A percentile compares a stretch with the other conserved stretches of the same genome.
phyloP scores from a whole-genome alignment of 2,797 vertebrate genomes.

The Heteromormyrus szaboi region DNA sequence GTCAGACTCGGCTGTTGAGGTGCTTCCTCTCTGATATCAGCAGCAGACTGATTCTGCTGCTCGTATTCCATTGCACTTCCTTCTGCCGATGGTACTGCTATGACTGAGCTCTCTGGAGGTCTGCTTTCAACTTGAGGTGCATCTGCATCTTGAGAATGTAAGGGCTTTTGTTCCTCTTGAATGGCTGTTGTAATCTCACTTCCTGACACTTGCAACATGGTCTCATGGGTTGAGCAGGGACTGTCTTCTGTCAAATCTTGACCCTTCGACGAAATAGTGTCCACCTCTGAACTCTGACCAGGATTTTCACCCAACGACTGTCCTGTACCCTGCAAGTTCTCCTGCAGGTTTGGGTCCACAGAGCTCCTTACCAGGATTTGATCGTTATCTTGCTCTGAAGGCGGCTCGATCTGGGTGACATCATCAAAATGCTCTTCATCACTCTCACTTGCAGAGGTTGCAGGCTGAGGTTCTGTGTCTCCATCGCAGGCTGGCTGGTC shows the following conservation, averaged over 20 bases:
- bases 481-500: neutral
- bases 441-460: neutral
- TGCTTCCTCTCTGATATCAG: neutral
- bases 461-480: neutral
- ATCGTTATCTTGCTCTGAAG: neutral
- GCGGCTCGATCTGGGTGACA: neutral
- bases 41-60: neutral
- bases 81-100: neutral
- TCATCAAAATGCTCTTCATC: neutral
- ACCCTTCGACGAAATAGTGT: neutral
- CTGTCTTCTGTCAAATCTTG: neutral
- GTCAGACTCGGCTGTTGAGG: neutral
- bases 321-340: neutral
- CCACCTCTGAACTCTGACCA: neutral
- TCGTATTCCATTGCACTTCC: neutral
- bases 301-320: neutral
- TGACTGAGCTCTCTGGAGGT: neutral
- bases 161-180: neutral
- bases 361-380: neutral
- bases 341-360: neutral
- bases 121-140: neutral
- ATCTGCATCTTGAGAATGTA: neutral
- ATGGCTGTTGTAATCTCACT: neutral
- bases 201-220: neutral
- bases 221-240: neutral